Evolutionary conservation across 2,113 vertebrate genomes (phyloP), one percentile per base, ranked within the genome.

Genomic region (Clinocottus analis): DNA sequence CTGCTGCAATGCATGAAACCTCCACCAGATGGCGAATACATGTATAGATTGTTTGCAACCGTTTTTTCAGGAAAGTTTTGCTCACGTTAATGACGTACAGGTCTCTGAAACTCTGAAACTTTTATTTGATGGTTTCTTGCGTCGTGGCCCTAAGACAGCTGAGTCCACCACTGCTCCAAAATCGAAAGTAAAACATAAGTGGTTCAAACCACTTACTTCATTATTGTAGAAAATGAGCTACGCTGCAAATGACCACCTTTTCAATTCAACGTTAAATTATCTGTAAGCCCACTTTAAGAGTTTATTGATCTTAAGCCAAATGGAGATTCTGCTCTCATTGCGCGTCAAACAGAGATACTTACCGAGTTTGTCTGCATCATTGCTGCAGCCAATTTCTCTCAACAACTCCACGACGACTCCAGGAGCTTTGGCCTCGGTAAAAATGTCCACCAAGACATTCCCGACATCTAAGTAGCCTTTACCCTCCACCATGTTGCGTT

Each of bases 381-480:
- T 0, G 1, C 0, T 1, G 53, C 79, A 87, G 0, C 0, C 16
- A 0, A 90, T 87, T 1, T 25, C 0, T 1, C 0, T 3, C 29
- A 92, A 29, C 1, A 86, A 8, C 2, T 89, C 62, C n/a, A 49
- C 0, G 0, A 59, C 1, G 10, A 92, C 78, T 0, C 0, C 0
- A 1, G 29, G 2, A 1, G 88, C 90, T 0, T 1, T 0, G 0
- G 0, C 1, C 23, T 77, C 64, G 0, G 87, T 86, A 14, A 86
- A 91, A 0, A 1, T 67, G 0, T 51, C 51, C 0, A 91, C 74
- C 63, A 94, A 33, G 1, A 16, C 29, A 4, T 91, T 74, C 0
- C 77, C 23, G 27, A 93, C 5, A 0, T 76, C 2, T 0, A 81
- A 0, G 1, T 0, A 0, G 16, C 0, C 11, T 12, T 65, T 71